Percentiles rank a stretch among this genome's conserved stretches.
Conservation (phyloP, 2,888 invertebrate species). For the Lasioglossum marginatum region DNA sequence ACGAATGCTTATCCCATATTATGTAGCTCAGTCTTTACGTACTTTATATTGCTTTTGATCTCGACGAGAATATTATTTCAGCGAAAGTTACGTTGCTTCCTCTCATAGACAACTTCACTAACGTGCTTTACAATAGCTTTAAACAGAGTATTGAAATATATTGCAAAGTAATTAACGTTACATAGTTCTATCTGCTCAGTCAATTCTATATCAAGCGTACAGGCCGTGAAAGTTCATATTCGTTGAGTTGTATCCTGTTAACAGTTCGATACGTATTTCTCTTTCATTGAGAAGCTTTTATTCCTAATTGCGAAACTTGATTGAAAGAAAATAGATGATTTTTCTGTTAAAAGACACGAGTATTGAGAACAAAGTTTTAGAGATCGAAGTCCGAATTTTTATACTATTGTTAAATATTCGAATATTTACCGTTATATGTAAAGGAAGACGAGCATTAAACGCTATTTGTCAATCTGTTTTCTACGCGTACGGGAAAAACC, state of each 20-base stretch:
- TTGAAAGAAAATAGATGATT: not conserved
- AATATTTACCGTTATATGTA: conserved; percentile 47
- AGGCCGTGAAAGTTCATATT: conserved; percentile 30
- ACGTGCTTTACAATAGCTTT: conserved; percentile 71
- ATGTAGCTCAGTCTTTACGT: conserved; percentile 51
- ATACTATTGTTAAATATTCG: conserved; percentile 52
- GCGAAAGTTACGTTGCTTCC: conserved; percentile 29
- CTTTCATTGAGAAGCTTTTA: conserved; percentile 22
- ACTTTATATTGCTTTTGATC: conserved; percentile 15
- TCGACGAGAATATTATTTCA: not conserved
- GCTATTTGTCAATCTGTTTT: conserved; percentile 39
- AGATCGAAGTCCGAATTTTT: conserved; percentile 53
- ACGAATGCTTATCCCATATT: conserved; percentile 22
- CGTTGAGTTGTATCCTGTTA: conserved; percentile 7
- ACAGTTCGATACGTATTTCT: not conserved
- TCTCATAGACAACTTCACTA: conserved; percentile 45
- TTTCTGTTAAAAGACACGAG: conserved; percentile 20
- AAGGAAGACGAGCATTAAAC: conserved; percentile 7
- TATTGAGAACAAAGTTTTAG: conserved; percentile 34
- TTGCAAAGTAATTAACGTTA: conserved; percentile 42
- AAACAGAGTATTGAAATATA: conserved; percentile 60
- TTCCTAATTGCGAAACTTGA: not conserved
- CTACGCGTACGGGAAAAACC: conserved; percentile 37
- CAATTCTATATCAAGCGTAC: conserved; percentile 58
- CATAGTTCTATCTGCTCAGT: conserved; percentile 64